These are phyloP conservation scores for Andrena chrysosceles DNA, from an alignment of 2,888 invertebrate genomes.

Conservation along the genomic window DNA sequence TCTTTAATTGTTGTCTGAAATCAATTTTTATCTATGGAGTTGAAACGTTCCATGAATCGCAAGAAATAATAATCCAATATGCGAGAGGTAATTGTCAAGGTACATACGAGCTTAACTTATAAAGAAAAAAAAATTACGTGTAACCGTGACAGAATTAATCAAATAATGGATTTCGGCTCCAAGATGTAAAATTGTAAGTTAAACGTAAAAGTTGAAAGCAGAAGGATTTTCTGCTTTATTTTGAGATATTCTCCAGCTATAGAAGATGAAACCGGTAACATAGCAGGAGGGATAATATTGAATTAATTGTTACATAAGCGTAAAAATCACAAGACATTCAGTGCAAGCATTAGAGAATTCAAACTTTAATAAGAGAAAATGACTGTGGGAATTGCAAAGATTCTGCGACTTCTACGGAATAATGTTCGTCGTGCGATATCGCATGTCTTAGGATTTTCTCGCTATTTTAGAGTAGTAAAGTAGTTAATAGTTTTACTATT, in stretches of 20 bases:
- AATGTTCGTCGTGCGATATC: constrained; percentile 68
- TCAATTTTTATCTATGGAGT: constrained; percentile 80
- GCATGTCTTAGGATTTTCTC: constrained; percentile 84
- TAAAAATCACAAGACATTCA: constrained; percentile 83
- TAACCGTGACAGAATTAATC: constrained; percentile 64
- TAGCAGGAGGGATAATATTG: constrained; percentile 79
- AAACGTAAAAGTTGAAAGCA: constrained; percentile 75
- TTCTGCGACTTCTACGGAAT: constrained; percentile 69
- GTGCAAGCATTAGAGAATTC: constrained; percentile 62
- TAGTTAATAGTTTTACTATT: constrained; percentile 84
- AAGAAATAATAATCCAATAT: constrained; percentile 60
- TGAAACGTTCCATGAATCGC: constrained; percentile 64
- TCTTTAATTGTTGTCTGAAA: constrained; percentile 83
- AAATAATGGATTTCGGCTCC: constrained; percentile 74
- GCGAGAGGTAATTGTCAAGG: constrained; percentile 64
- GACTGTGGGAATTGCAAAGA: constrained; percentile 64
- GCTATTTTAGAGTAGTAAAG: constrained; percentile 82
- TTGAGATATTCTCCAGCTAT: constrained; percentile 79
- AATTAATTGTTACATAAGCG: constrained; percentile 83
- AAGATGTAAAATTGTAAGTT: constrained; percentile 77
- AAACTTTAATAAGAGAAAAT: constrained; percentile 63
- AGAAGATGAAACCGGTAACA: constrained; percentile 64
- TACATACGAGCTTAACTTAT: constrained; percentile 73
- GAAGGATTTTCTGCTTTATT: constrained; percentile 77
- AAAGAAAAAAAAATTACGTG: constrained; percentile 63